Base-by-base conservation (phyloP, 1,140 invertebrate genomes). In the Drosophila yakuba region DNA sequence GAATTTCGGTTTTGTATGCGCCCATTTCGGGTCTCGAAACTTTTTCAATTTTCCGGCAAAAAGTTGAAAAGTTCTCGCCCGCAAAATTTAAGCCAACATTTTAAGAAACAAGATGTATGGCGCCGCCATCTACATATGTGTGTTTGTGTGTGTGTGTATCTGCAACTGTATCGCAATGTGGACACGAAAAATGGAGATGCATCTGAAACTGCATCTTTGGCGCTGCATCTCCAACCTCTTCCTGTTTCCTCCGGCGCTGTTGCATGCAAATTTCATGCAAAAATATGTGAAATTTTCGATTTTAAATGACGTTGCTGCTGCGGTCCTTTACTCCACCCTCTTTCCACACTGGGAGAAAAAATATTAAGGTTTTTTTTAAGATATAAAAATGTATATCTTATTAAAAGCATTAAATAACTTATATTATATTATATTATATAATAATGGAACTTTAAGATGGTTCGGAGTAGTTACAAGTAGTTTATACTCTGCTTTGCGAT, bases 221-320 rank as follows among this genome's bases (percentile, higher is more conserved):
- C 12, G 38, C 32, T 39, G 41, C 28, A 69, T 72, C 52, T 73
- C 32, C 45, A 25, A 51, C 67, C 69, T 64, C 48, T 67, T 66
- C 62, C 48, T 45, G 61, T 60, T 54, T 56, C 72, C 71, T 41
- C 69, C 25, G 48, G 45, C 57, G 23, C 58, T 76, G 64, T 66
- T 67, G 62, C 73, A 88, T 88, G 84, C 84, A 88, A 88, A 88
- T 89, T 88, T 88, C 67, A 88, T 88, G 84, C 84, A 88, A 80
- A 88, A 89, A 88, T 88, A 88, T 88, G 84, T 83, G 80, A 78
- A 84, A 80, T 84, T 89, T 89, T 88, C 84, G 84, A 89, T 83
- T 89, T 83, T 80, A 83, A 89, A 77, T 74, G 78, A 72, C 75
- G 80, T 47, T 62, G 50, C 47, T 79, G 56, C 41, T n/a, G 25